Conservation (phyloP, 2,888 invertebrate genomes). For the Bursaphelenchus okinawaensis region DNA sequence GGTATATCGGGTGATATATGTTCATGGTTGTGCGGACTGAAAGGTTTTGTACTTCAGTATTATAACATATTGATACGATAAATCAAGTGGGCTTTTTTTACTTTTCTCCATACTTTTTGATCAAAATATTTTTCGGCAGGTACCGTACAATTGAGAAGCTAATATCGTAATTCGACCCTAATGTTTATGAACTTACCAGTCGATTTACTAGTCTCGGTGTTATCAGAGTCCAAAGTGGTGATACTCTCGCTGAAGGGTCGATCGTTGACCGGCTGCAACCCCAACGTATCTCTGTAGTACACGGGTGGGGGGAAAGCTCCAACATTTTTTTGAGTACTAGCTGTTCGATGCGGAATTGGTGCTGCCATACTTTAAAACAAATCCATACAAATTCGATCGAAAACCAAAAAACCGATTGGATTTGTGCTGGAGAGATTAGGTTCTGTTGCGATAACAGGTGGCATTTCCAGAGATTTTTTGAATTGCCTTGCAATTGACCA, state of each 20-base stretch:
- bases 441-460: no score
- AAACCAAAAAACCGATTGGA: no score
- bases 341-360: slow-evolving; percentile 2
- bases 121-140: no score
- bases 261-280: slow-evolving; percentile 26
- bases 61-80: background rate
- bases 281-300: slow-evolving; percentile 53
- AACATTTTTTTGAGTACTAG: slow-evolving; percentile 23
- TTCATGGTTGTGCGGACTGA: slow-evolving; percentile 43
- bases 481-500: no score
- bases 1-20: slow-evolving; percentile 36
- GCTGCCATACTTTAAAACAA: no score
- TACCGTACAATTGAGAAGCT: no score
- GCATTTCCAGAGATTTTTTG: no score
- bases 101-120: no score
- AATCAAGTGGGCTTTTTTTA: background rate
- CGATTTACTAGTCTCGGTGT: slow-evolving; percentile 39
- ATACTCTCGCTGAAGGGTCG: slow-evolving; percentile 24
- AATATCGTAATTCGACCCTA: background rate
- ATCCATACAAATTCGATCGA: no score
- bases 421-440: no score
- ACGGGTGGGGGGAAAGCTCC: slow-evolving; percentile 53
- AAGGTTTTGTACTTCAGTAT: slow-evolving; percentile 6
- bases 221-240: slow-evolving; percentile 29
- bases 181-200: slow-evolving; percentile 27